Evolutionary conservation across 2,113 vertebrate genomes (phyloP), one percentile per base, ranked within the genome.

Genomic region (Cacatua alba): DNA sequence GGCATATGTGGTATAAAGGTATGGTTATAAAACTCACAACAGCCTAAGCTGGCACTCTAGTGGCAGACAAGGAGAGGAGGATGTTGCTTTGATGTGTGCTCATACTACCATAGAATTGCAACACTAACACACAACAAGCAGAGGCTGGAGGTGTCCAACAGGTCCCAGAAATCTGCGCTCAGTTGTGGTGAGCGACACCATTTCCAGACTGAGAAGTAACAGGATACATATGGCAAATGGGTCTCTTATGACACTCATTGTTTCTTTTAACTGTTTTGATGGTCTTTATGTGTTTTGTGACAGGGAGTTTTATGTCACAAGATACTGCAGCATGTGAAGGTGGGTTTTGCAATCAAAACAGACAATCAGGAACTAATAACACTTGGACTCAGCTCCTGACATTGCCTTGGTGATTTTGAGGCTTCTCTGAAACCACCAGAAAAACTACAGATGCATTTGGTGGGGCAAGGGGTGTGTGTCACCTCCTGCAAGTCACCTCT

Each of bases 61-160:
- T 78, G 67, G 44, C 55, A 16, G 28, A 6, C 10, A 31, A n/a
- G 37, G 59, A 82, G 18, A 13, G 0, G 3, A 41, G 26, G 43
- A 24, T 43, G 67, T 24, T 65, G 41, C 39, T 69, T 48, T n/a
- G 46, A 33, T 8, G 26, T 17, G 6, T 31, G 13, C 10, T 64
- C 15, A 11, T 0, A 3, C 37, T 84, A 13, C 35, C 4, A 0
- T 11, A n/a, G n/a, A 62, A n/a, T 17, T 25, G 20, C 41, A 60
- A 25, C 14, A n/a, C 48, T 59, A 44, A n/a, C 3, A 11, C 28
- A 59, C 4, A 28, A 29, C 11, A 33, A 75, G 31, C 33, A n/a
- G 39, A 78, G 44, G 26, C 9, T 75, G 55, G 48, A 75, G 46
- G 33, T 51, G 24, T n/a, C 83, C 25, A 14, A 12, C 17, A 31